Conservation (phyloP, 2,888 invertebrate species). For the Scaptomyza tumidula region DNA sequence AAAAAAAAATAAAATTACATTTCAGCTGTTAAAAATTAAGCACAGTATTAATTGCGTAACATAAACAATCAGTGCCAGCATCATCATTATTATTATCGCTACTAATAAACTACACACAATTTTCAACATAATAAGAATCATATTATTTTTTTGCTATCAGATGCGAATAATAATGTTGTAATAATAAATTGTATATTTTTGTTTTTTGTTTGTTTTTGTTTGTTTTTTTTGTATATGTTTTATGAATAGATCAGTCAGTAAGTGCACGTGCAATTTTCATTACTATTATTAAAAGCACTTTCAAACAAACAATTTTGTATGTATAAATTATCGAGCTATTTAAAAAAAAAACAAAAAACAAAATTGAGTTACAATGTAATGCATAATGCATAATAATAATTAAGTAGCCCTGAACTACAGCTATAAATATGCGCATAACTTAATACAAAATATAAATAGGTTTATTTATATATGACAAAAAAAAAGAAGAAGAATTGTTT, state of each 20-base stretch:
- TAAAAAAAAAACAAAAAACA: not conserved
- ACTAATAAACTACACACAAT: not conserved
- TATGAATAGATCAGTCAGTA: conserved; percentile 56
- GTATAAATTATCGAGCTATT: not conserved
- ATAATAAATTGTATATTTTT: conserved; percentile 11
- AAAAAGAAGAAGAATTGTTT: not conserved
- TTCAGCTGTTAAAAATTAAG: not conserved
- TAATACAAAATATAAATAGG: conserved; percentile 10
- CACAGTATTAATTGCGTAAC: conserved; percentile 12
- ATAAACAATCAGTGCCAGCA: conserved; percentile 6
- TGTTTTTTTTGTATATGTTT: conserved; percentile 1
- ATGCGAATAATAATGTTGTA: conserved; percentile 18
- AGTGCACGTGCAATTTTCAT: conserved; percentile 20
- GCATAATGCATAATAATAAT: not conserved
- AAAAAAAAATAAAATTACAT: conserved; percentile 2
- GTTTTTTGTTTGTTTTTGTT: not conserved
- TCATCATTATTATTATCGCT: conserved; percentile 2
- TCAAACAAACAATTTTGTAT: conserved; percentile 20
- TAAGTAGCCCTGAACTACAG: conserved; percentile 8
- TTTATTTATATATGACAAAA: conserved; percentile 7
- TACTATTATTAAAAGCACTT: conserved; percentile 23
- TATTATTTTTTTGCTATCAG: conserved; percentile 15
- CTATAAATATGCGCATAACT: conserved; percentile 1
- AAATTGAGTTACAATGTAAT: not conserved
- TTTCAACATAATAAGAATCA: not conserved